These are phyloP conservation scores for Baronia brevicornis DNA, from an alignment of 2,888 invertebrate genomes.

Conservation along the genomic window DNA sequence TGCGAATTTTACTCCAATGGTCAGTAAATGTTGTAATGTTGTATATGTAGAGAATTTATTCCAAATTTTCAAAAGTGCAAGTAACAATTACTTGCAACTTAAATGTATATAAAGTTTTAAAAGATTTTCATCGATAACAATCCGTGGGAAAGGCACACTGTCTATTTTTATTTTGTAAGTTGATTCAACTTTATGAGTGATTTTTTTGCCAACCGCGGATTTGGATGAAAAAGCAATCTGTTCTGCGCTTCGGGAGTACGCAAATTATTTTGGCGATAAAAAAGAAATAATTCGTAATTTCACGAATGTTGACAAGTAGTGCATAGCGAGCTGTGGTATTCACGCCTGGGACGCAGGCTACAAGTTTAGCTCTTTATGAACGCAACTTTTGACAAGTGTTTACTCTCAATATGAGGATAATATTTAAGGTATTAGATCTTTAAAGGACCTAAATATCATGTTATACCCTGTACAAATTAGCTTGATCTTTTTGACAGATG, in stretches of 20 bases:
- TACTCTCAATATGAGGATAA: too few relatives aligned
- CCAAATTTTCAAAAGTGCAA: too few relatives aligned
- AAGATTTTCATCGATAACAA: conserved; percentile 28
- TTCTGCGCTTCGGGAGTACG: conserved; percentile 44
- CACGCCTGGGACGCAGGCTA: conserved; percentile 23
- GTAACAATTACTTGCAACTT: conserved; percentile 26
- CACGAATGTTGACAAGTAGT: conserved; percentile 46
- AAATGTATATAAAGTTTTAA: conserved; percentile 18
- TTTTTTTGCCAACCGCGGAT: conserved; percentile 47
- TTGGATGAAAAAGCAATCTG: conserved; percentile 47
- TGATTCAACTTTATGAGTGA: conserved; percentile 32
- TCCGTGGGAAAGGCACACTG: conserved; percentile 50
- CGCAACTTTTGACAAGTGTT: too few relatives aligned
- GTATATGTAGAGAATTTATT: too few relatives aligned
- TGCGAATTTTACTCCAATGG: too few relatives aligned
- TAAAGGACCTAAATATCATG: too few relatives aligned
- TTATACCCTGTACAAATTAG: too few relatives aligned
- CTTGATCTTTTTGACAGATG: too few relatives aligned
- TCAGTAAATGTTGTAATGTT: too few relatives aligned
- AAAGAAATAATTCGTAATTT: conserved; percentile 43
- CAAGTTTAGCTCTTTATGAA: too few relatives aligned
- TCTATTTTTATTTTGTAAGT: conserved; percentile 37
- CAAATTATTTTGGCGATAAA: conserved; percentile 31
- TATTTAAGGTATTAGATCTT: too few relatives aligned
- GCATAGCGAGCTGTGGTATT: conserved; percentile 32